Conservation (phyloP, 2,113 vertebrate species). For the Malaclemys terrapin region DNA sequence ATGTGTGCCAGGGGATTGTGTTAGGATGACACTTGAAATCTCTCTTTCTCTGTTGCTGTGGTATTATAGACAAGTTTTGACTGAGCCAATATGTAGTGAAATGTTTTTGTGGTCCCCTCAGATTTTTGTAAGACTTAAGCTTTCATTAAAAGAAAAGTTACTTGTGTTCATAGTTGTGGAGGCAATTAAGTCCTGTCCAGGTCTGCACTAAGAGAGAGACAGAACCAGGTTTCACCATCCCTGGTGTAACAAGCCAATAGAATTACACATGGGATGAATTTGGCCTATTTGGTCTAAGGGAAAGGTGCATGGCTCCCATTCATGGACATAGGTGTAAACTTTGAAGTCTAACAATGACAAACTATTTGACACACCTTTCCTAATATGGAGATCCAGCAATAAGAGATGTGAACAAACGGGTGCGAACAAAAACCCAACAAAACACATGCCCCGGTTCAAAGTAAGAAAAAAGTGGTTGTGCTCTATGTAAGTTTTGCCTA, state of each 20-base stretch:
- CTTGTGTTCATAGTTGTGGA: not conserved
- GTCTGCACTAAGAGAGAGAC: fast-evolving
- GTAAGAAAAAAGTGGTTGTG: too few species aligned
- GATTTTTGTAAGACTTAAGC: not conserved
- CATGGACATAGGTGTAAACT: not conserved
- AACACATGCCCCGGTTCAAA: too few species aligned
- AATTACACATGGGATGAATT: not conserved
- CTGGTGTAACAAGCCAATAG: not conserved
- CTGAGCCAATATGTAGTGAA: not conserved
- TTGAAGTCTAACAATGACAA: not conserved
- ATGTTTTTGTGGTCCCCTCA: not conserved
- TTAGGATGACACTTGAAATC: not conserved
- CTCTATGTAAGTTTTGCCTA: too few species aligned
- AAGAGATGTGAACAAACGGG: too few species aligned
- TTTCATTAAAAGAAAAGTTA: not conserved
- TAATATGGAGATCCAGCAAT: too few species aligned
- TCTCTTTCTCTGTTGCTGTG: not conserved
- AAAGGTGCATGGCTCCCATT: not conserved
- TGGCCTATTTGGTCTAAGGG: not conserved
- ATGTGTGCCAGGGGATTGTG: not conserved
- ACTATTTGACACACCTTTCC: too few species aligned
- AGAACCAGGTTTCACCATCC: not conserved
- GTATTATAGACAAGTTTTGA: not conserved
- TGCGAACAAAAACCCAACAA: too few species aligned
- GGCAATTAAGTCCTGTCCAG: not conserved